Conservation (phyloP, 2,113 vertebrate genomes). For the Emydocephalus ijimae region DNA sequence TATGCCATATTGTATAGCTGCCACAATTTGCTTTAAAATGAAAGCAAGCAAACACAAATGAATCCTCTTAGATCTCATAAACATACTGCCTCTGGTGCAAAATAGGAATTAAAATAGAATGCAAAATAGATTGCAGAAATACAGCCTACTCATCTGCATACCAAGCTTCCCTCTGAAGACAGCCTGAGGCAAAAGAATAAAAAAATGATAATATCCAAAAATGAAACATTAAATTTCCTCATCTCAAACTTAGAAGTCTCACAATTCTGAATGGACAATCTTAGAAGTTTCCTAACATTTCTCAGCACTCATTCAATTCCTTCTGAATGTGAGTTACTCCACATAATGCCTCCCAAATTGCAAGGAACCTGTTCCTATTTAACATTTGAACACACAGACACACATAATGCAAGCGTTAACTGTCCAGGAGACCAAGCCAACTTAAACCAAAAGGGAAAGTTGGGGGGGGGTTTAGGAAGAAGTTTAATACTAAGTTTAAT, state of each 20-base stretch:
- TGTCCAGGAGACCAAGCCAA: neutral
- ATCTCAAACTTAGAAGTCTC: neutral
- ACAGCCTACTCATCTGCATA: neutral
- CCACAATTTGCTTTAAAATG: neutral
- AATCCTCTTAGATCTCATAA: neutral
- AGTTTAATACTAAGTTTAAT: slow-evolving; percentile 50
- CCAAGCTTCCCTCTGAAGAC: neutral
- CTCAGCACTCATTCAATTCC: neutral
- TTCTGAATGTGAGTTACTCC: neutral
- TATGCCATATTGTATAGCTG: neutral
- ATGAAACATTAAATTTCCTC: neutral
- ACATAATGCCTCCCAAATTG: neutral
- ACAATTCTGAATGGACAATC: neutral
- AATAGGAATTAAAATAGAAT: neutral
- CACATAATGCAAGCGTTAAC: neutral
- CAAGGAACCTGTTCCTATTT: neutral
- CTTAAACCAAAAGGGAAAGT: neutral
- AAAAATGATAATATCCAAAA: neutral
- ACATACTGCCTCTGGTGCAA: neutral
- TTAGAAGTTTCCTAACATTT: neutral
- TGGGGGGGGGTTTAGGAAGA: slow-evolving; percentile 15
- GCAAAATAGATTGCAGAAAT: neutral
- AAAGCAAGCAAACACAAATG: neutral
- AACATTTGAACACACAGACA: neutral
- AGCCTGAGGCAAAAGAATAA: neutral